A percentile compares a stretch with the other conserved stretches of the same genome.
Conservation (phyloP, 2,113 vertebrate genomes). For the Callocephalon fimbriatum region DNA sequence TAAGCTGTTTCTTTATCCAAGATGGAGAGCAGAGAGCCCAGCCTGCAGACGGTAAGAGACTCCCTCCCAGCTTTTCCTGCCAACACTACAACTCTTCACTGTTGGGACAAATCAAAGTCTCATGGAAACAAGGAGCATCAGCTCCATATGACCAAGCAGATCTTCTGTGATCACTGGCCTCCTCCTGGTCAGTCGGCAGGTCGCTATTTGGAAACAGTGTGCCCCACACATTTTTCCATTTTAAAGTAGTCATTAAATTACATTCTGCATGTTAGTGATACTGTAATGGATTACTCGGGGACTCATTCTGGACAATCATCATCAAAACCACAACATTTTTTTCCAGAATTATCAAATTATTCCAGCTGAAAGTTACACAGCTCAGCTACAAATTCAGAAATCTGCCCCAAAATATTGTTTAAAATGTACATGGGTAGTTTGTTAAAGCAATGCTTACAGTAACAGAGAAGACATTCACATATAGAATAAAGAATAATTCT, state of each 20-base stretch:
- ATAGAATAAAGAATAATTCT: background rate
- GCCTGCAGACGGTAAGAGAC: background rate
- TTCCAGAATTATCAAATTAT: background rate
- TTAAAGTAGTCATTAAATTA: background rate
- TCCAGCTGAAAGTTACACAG: slow-evolving; percentile 3
- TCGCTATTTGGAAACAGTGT: background rate
- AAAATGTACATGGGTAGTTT: background rate
- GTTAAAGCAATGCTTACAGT: background rate
- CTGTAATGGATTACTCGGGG: background rate
- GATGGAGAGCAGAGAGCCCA: background rate
- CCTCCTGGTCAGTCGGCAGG: background rate
- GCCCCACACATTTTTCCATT: background rate
- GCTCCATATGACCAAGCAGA: background rate
- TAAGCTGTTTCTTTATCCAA: background rate
- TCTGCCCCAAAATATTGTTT: background rate
- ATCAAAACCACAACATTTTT: background rate
- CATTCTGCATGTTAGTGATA: background rate
- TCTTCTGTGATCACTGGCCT: background rate
- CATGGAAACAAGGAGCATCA: background rate
- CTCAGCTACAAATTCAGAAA: background rate
- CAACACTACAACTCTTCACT: background rate
- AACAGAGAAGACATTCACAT: background rate
- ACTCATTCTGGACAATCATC: background rate
- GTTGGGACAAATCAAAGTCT: background rate
- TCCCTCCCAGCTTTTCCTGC: background rate